These are phyloP conservation scores for Acinonyx jubatus DNA, from an alignment of 2,113 vertebrate genomes.

Conservation along the genomic window DNA sequence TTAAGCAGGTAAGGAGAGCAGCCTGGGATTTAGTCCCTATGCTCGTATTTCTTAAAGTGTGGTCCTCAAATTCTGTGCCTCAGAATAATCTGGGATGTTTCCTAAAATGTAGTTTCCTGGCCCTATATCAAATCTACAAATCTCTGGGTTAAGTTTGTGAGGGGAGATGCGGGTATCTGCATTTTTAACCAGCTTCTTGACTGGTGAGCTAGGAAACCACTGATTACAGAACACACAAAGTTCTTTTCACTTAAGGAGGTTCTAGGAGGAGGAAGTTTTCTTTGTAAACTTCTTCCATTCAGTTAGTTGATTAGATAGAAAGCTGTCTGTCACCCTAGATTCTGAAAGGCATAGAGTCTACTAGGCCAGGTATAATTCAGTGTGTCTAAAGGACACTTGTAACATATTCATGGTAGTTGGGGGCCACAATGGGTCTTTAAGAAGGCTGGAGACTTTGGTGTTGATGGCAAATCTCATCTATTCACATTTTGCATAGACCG, in stretches of 20 bases:
- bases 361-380: background rate
- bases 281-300: constrained; percentile 38
- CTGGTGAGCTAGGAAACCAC: background rate
- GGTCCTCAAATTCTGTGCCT: background rate
- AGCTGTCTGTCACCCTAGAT: background rate
- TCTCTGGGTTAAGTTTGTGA: background rate
- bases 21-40: background rate
- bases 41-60: background rate
- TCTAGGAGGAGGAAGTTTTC: background rate
- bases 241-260: background rate
- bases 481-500: background rate
- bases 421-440: background rate
- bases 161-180: background rate
- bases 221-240: background rate
- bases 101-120: constrained; percentile 6
- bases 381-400: background rate
- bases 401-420: background rate
- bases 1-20: background rate
- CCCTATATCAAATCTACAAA: background rate
- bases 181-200: background rate
- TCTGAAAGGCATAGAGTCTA: constrained; percentile 1
- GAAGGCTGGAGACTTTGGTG: background rate
- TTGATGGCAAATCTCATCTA: background rate
- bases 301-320: constrained; percentile 21
- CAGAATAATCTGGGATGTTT: background rate